A percentile compares a stretch with the other conserved stretches of the same genome.
phyloP scores from a whole-genome alignment of 2,113 vertebrate genomes.

The Chaetorhynchus papuensis region DNA sequence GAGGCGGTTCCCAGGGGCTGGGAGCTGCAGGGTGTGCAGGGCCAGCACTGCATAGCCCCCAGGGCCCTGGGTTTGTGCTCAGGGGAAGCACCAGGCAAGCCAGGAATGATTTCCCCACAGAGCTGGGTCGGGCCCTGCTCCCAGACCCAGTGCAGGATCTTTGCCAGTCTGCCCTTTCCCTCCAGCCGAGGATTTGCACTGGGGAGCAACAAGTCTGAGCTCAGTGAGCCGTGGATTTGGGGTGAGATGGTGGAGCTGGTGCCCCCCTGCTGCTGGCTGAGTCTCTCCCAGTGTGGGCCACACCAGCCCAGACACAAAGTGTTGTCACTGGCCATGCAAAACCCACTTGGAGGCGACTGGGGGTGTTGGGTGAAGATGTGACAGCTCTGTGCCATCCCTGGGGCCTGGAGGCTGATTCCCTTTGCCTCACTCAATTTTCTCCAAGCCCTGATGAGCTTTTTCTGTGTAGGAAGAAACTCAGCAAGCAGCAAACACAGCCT shows the following conservation, averaged over 20 bases:
- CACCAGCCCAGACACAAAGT: background rate
- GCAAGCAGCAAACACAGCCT: background rate
- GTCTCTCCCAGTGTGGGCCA: background rate
- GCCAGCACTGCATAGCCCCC: background rate
- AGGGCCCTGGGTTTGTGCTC: background rate
- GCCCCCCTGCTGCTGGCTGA: background rate
- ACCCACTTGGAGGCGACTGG: fast-evolving
- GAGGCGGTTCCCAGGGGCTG: background rate
- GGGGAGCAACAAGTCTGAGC: background rate
- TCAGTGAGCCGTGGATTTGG: background rate
- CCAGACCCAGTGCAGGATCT: background rate
- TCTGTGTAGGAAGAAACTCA: background rate
- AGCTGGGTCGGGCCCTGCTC: background rate
- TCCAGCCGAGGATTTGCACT: background rate
- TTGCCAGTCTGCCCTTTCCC: background rate
- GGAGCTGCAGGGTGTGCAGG: background rate
- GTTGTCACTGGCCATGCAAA: background rate
- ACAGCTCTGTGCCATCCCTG: background rate
- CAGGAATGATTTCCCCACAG: background rate
- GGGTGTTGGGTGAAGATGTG: fast-evolving
- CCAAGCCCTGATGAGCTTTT: background rate
- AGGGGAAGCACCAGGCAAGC: background rate
- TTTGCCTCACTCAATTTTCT: background rate
- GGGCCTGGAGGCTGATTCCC: background rate
- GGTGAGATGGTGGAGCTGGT: background rate